phyloP scores from a whole-genome alignment of 2,797 vertebrate genomes.

The Sebastes vulpes region DNA sequence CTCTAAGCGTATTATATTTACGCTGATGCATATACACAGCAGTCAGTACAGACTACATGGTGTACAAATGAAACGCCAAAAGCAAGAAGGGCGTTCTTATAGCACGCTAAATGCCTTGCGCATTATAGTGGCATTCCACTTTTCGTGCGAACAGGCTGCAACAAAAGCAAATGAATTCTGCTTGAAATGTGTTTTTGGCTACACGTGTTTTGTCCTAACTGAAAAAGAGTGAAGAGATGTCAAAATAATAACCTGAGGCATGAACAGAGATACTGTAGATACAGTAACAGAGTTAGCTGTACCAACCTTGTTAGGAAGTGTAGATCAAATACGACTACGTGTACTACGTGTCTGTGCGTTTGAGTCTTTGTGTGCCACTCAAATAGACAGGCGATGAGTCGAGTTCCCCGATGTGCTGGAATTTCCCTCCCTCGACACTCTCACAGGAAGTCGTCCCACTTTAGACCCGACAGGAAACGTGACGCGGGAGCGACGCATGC shows the following conservation, averaged over 20 bases:
- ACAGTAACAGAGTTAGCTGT: not conserved
- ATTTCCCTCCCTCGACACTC: slow-evolving; percentile 8
- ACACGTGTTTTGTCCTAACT: not conserved
- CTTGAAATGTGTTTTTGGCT: not conserved
- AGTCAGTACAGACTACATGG: no score
- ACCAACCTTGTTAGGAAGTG: not conserved
- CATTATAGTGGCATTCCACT: no score
- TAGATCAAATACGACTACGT: not conserved
- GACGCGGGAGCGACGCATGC: slow-evolving; percentile 6
- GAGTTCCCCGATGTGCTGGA: slow-evolving; percentile 24
- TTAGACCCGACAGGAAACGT: slow-evolving; percentile 25
- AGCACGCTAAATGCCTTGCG: no score
- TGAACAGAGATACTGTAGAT: not conserved
- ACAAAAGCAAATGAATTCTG: not conserved
- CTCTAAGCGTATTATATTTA: no score
- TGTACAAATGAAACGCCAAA: no score
- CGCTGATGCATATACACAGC: not conserved
- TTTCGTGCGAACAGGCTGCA: not conserved
- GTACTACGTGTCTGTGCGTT: slow-evolving; percentile 6
- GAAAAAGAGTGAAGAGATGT: not conserved
- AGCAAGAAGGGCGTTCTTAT: no score
- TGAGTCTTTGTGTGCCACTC: slow-evolving; percentile 19
- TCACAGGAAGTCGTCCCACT: slow-evolving; percentile 22
- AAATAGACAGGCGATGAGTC: slow-evolving; percentile 38
- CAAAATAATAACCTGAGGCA: not conserved